Base-by-base conservation (phyloP, 2,113 vertebrate genomes). In the Sinocyclocheilus anshuiensis region DNA sequence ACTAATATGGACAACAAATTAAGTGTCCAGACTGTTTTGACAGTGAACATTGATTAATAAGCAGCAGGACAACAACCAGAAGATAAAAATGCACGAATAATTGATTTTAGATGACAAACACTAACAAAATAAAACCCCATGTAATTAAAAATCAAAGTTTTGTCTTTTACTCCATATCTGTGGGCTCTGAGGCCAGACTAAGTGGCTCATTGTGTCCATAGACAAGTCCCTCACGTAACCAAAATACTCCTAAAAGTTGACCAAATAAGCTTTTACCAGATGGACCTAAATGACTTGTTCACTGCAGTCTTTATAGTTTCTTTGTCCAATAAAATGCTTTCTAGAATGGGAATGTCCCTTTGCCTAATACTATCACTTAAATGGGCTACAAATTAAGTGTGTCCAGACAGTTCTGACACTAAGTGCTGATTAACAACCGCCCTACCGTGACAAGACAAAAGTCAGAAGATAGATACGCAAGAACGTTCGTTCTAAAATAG, bases 1-100 rank as follows among this genome's bases (percentile, higher is more conserved):
- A 59, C 11, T 61, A 59, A 59, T 9, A 80, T 45, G 7, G 57
- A 15, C 36, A 63, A 55, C 75, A 33, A 53, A 77, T 77, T 55
- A 77, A 29, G 16, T 33, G 24, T 55, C 75, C 48, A 77, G 75
- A 20, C 24, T 77, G 24, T 55, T 77, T 77, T 77, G 75, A 77
- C 75, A 77, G 24, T 53, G 15, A 77, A 55, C 48, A 16, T 18
- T 77, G 48, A 55, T 29, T 77, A 77, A 77, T 77, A 24, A 77
- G 48, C 15, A 4, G 3, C 48, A 29, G 55, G 15, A 53, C 2
- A 20, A 55, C 6, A 24, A 15, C 24, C 3, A 53, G 15, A 11
- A 53, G 24, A 29, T 0, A 77, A 53, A 76, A 77, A 55, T 9
- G 6, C 24, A 55, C 29, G 15, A 77, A 77, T 33, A 77, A 77